Evolutionary conservation across 2,797 vertebrate genomes (phyloP).

Genomic region (Sebastes nivosus): DNA sequence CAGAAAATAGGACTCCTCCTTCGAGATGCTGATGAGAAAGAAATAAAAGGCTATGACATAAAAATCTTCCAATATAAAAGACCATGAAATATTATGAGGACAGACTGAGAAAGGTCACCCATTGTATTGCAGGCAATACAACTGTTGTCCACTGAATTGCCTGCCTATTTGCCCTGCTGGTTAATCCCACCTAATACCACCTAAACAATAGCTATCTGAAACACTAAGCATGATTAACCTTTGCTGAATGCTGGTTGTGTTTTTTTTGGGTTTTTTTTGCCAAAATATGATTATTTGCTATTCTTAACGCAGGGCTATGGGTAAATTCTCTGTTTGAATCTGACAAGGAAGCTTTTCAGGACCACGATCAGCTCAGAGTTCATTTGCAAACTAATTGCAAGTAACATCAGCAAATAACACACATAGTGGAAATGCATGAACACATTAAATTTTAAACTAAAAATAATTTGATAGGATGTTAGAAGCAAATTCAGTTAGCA

Average conservation of each 20-base stretch:
- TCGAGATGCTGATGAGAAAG: not conserved
- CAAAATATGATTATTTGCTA: not conserved
- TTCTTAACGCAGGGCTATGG: not conserved
- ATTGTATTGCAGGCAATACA: not conserved
- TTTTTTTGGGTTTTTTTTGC: not conserved
- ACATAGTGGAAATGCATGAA: not conserved
- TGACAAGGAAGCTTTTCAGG: constrained; percentile 41
- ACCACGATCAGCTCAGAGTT: constrained; percentile 61
- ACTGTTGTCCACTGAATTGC: not conserved
- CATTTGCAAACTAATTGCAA: not conserved
- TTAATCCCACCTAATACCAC: not conserved
- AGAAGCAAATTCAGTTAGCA: not conserved
- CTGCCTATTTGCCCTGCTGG: not conserved
- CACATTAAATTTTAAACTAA: not conserved
- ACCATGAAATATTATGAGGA: constrained; percentile 24
- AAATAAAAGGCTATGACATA: constrained; percentile 11
- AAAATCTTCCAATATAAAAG: not conserved
- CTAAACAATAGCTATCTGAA: not conserved
- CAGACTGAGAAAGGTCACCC: constrained; percentile 9
- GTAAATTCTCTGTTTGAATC: not conserved
- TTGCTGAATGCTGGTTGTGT: not conserved
- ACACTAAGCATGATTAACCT: not conserved
- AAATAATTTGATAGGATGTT: not conserved
- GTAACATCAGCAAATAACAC: not conserved
- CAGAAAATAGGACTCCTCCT: constrained; percentile 28